phyloP scores from a whole-genome alignment of 2,888 invertebrate genomes.

The Himalopsyche japonica region DNA sequence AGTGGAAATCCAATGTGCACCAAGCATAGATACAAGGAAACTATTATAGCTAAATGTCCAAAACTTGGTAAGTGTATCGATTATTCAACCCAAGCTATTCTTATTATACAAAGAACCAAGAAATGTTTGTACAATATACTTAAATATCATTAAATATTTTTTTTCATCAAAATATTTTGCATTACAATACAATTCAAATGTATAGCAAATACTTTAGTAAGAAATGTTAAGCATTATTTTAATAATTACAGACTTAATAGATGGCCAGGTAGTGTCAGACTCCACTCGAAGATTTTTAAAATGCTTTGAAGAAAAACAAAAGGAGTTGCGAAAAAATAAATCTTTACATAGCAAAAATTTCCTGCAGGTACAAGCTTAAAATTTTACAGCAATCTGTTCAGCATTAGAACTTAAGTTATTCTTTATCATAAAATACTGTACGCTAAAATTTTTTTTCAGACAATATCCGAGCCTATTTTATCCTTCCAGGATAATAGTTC shows the following conservation, averaged over 20 bases:
- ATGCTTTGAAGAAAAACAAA: conserved; percentile 57
- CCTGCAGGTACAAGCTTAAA: conserved; percentile 46
- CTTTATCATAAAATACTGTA: not conserved
- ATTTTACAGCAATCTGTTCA: not conserved
- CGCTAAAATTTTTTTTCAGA: not conserved
- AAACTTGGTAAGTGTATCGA: conserved; percentile 58
- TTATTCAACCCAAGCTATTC: no score
- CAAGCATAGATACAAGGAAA: conserved; percentile 68
- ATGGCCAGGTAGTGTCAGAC: conserved; percentile 63
- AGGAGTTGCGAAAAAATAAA: conserved; percentile 43
- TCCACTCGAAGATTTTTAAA: conserved; percentile 65
- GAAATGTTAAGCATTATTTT: not conserved
- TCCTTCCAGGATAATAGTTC: not conserved
- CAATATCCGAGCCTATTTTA: not conserved
- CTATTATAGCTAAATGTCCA: conserved; percentile 65
- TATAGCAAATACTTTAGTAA: no score
- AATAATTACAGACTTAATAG: conserved; percentile 60
- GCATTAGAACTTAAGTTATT: no score
- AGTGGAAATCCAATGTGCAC: conserved; percentile 67
- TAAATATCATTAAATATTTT: no score
- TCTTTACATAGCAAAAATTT: conserved; percentile 53
- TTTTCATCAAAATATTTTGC: no score
- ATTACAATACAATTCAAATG: no score
- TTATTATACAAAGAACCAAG: no score
- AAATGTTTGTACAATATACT: no score